These are phyloP conservation scores for Lepidurus packardi DNA, from an alignment of 1,140 invertebrate genomes.

Conservation along the genomic window DNA sequence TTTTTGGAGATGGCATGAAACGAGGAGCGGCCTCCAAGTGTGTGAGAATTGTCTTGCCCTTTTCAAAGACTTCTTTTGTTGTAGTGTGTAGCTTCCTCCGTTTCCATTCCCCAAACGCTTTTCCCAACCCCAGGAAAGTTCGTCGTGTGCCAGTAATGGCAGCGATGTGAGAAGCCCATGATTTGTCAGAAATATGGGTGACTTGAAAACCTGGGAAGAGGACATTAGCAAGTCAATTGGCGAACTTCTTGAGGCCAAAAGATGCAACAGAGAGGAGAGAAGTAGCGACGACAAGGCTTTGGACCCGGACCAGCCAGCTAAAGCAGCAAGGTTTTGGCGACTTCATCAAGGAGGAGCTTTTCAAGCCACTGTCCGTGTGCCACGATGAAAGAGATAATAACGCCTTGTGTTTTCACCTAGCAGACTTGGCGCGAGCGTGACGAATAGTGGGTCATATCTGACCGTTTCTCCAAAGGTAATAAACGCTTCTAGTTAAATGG, in stretches of 20 bases:
- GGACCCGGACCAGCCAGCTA: conserved; percentile 5
- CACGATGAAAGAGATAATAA: conserved; percentile 20
- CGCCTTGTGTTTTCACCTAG: not conserved
- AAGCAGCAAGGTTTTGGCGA: conserved; percentile 2
- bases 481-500: no score
- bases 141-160: conserved; percentile 20
- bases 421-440: conserved; percentile 17
- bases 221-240: not conserved
- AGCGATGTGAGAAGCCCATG: not conserved
- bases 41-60: not conserved
- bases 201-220: no score
- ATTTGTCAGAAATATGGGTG: not conserved
- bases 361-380: not conserved
- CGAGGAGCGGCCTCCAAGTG: not conserved
- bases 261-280: not conserved
- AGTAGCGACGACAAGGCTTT: not conserved
- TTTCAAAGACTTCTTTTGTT: not conserved
- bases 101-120: not conserved
- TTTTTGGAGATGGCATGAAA: not conserved
- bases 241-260: not conserved
- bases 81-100: not conserved
- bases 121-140: not conserved
- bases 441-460: conserved; percentile 18
- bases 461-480: conserved; percentile 19
- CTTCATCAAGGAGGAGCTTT: conserved; percentile 21